phyloP scores from a whole-genome alignment of 1,140 invertebrate genomes.

The Brachionus manjavacas region DNA sequence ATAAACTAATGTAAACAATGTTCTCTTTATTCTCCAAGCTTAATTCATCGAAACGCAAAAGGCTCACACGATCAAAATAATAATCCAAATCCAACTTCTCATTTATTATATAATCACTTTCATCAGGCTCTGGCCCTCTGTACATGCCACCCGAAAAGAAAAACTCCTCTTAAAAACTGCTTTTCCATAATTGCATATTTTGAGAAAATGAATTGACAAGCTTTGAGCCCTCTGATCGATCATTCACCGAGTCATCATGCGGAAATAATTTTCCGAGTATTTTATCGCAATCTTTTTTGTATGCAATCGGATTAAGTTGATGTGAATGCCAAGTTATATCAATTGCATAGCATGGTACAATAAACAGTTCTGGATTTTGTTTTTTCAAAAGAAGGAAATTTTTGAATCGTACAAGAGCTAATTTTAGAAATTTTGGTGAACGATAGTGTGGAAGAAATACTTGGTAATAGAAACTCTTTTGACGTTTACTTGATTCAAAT shows the following conservation, averaged over 20 bases:
- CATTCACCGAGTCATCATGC: constrained; percentile 55
- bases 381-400: background rate
- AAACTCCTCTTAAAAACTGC: background rate
- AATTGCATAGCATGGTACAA: constrained; percentile 43
- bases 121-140: background rate
- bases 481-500: constrained; percentile 47
- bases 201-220: constrained; percentile 36
- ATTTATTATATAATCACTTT: background rate
- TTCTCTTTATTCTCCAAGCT: background rate
- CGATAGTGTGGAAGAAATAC: constrained; percentile 1
- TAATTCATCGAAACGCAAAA: background rate
- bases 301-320: constrained; percentile 56
- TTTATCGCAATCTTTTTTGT: constrained; percentile 53
- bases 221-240: constrained; percentile 50
- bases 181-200: background rate
- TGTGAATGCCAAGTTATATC: constrained; percentile 61
- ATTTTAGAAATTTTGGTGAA: background rate
- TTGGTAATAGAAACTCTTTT: constrained; percentile 15
- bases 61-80: background rate
- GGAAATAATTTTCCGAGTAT: constrained; percentile 53
- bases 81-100: background rate
- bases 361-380: background rate
- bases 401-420: background rate
- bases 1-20: background rate
- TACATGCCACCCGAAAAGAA: background rate